Conservation (phyloP, 2,113 vertebrate genomes). For the Zosterops hypoxanthus region DNA sequence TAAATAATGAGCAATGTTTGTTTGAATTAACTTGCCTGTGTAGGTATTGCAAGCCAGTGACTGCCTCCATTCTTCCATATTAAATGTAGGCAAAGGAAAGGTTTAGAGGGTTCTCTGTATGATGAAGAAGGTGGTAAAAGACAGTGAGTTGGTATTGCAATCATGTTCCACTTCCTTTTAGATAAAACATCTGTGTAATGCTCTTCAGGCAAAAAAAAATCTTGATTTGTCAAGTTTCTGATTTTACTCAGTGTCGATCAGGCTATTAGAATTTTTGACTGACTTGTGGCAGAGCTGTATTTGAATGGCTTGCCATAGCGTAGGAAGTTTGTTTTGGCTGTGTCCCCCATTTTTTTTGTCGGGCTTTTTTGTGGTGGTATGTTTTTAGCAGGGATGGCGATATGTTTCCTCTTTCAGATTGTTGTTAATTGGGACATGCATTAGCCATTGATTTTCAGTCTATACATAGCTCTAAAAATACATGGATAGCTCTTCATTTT, state of each 20-base stretch:
- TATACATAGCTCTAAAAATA: background rate
- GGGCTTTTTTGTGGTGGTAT: rapidly evolving
- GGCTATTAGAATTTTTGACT: background rate
- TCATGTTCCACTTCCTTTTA: background rate
- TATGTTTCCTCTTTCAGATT: background rate
- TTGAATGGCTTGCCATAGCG: background rate
- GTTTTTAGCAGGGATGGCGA: background rate
- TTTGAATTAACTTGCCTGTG: background rate
- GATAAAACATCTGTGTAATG: background rate
- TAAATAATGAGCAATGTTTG: background rate
- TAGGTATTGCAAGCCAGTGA: background rate
- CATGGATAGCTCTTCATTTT: background rate
- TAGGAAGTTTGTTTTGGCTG: background rate
- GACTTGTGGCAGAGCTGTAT: background rate
- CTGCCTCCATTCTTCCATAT: background rate
- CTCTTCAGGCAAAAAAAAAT: background rate
- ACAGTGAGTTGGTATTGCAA: background rate
- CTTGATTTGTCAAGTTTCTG: background rate
- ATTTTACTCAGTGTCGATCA: background rate
- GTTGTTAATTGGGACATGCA: background rate
- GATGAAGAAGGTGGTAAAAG: background rate
- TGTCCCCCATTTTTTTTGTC: rapidly evolving
- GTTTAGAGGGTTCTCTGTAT: background rate
- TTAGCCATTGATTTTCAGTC: background rate
- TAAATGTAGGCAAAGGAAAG: background rate